Conservation (phyloP, 2,113 vertebrate species). For the Tinamus guttatus region DNA sequence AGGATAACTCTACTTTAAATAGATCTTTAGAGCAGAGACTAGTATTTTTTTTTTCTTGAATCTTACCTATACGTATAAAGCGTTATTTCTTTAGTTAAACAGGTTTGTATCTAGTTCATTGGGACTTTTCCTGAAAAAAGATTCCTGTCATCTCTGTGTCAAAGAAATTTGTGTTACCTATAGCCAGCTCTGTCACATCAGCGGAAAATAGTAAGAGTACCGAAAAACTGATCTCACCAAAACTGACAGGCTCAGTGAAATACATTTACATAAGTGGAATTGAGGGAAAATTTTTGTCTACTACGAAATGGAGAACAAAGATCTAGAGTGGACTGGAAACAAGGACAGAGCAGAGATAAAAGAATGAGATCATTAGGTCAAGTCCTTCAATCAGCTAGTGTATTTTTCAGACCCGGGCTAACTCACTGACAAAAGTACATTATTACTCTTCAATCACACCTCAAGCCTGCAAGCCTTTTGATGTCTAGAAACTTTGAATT, state of each 20-base stretch:
- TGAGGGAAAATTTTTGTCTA: not conserved
- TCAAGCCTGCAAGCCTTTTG: slow-evolving; percentile 54
- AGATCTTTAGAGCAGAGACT: not conserved
- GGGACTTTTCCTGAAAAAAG: not conserved
- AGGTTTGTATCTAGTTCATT: not conserved
- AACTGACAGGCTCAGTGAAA: slow-evolving; percentile 9
- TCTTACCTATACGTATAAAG: not conserved
- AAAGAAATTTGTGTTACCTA: not conserved
- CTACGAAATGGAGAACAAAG: slow-evolving; percentile 39
- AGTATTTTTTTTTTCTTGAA: not conserved
- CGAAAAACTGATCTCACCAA: not conserved
- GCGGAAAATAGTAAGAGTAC: not conserved
- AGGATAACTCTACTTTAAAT: not conserved
- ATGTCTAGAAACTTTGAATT: slow-evolving; percentile 52
- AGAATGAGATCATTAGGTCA: slow-evolving; percentile 69
- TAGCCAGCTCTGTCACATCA: not conserved
- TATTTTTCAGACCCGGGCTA: slow-evolving; percentile 61
- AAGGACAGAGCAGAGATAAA: slow-evolving; percentile 49
- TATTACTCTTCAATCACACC: slow-evolving; percentile 69
- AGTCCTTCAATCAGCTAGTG: slow-evolving; percentile 64
- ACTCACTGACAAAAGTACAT: slow-evolving; percentile 47
- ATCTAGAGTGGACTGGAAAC: slow-evolving; percentile 45
- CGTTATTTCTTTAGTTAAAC: not conserved
- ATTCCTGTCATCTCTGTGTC: not conserved
- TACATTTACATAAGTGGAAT: slow-evolving; percentile 53